A percentile compares a stretch with the other conserved stretches of the same genome.
phyloP scores from a whole-genome alignment of 2,113 vertebrate species.

The Girardinichthys multiradiatus region DNA sequence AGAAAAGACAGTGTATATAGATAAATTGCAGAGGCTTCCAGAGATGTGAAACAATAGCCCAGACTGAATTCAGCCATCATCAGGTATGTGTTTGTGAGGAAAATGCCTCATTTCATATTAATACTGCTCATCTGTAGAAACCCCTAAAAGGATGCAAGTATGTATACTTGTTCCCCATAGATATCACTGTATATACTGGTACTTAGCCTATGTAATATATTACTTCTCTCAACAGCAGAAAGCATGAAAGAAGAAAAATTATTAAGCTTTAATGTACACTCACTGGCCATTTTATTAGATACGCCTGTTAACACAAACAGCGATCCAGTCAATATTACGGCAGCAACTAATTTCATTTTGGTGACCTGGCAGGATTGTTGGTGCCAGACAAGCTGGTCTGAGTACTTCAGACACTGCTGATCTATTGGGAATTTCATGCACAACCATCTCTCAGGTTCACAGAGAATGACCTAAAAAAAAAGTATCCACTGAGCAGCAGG shows the following conservation, averaged over 20 bases:
- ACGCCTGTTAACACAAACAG: not conserved
- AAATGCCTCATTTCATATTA: slow-evolving; percentile 34
- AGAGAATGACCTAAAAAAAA: not conserved
- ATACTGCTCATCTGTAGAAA: slow-evolving; percentile 49
- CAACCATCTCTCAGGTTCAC: not conserved
- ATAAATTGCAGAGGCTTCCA: slow-evolving; percentile 20
- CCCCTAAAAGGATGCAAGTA: slow-evolving; percentile 54
- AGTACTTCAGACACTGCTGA: not conserved
- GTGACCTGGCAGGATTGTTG: not conserved
- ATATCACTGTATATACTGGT: slow-evolving; percentile 58
- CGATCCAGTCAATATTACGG: not conserved
- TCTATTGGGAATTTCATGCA: not conserved
- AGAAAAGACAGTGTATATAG: slow-evolving; percentile 12
- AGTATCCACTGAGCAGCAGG: not conserved
- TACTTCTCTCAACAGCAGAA: slow-evolving; percentile 45
- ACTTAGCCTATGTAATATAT: slow-evolving; percentile 54
- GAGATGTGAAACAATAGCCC: slow-evolving; percentile 8
- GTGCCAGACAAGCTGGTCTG: too few species aligned
- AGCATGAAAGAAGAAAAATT: slow-evolving; percentile 53
- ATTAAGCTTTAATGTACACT: not conserved
- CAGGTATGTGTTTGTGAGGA: slow-evolving; percentile 5
- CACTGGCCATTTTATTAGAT: not conserved
- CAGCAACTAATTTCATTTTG: not conserved
- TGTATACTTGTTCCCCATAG: slow-evolving; percentile 51
- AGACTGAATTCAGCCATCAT: slow-evolving; percentile 15